Evolutionary conservation across 2,113 vertebrate species (phyloP).

Genomic region (Daboia siamensis): DNA sequence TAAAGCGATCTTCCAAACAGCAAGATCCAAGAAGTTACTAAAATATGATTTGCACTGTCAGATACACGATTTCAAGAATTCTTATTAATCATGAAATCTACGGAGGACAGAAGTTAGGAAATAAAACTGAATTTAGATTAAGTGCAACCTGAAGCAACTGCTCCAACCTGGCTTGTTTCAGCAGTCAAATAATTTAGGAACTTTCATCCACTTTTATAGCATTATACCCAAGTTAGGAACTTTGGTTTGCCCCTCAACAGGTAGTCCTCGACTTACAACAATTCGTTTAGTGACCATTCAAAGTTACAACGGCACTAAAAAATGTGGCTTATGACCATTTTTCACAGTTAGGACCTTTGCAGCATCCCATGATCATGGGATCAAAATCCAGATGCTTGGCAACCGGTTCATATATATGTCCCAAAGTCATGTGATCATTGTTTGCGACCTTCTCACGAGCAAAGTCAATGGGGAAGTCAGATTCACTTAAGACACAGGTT

Average conservation of each 20-base stretch:
- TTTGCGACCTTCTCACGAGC: too few species aligned
- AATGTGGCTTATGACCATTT: background rate
- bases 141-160: background rate
- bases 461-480: too few species aligned
- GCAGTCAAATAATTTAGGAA: background rate
- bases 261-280: background rate
- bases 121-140: background rate
- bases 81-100: background rate
- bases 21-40: background rate
- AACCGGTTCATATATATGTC: too few species aligned
- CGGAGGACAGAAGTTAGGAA: background rate
- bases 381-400: too few species aligned
- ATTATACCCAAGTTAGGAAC: background rate
- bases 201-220: background rate
- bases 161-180: background rate
- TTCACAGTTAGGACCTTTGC: background rate
- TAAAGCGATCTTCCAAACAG: constrained; percentile 11
- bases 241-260: background rate
- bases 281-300: background rate
- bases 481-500: background rate
- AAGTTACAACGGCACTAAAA: background rate
- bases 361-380: too few species aligned
- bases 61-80: background rate
- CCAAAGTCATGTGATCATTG: too few species aligned
- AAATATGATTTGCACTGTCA: background rate